Evolutionary conservation across 2,888 invertebrate species (phyloP), one percentile per base, ranked within the genome.

Genomic region (Athalia cordata): DNA sequence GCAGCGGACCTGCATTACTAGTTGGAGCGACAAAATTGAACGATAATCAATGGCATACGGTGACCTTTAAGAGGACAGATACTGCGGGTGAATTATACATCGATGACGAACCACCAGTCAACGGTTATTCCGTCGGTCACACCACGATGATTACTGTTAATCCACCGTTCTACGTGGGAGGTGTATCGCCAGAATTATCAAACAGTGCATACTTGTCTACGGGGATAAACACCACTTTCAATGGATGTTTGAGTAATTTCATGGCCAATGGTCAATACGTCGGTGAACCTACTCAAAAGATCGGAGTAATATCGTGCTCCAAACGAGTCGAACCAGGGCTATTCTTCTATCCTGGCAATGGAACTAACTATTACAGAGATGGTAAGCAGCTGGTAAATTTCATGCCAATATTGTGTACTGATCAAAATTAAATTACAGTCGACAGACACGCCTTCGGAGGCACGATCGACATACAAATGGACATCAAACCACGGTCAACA

Each of bases 401-500:
- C 50, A 15, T 8, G 61, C 13, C 29, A 13, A n/a, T 3, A n/a
- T 65, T 47, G 52, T 29, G 15, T 62, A 75, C 50, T 50, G 62
- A 57, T 66, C 61, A 9, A 9, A 1, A 59, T 59, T 65, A 59
- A 64, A 77, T 89, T 89, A n/a, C 88, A 93, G 93, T 93, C 78
- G 95, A 97, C 57, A 93, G 92, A 83, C 98, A 96, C 91, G 93
- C 91, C 80, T 96, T 98, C 3, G 97, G 97, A 4, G 90, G 92
- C 61, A 94, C 95, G 83, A 93, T 97, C 79, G 94, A 94, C 0
- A 94, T 98, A 61, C 93, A 93, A 57, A 93, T 99, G 92, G 96
- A 97, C 81, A 95, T 99, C 79, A 95, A 96, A 80, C 97, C 98
- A 0, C 93, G 98, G 15, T 94, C 95, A 82, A 93, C 94, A 5